These are phyloP conservation scores for Drosophila merina DNA, from an alignment of 2,888 invertebrate genomes.

Conservation along the genomic window DNA sequence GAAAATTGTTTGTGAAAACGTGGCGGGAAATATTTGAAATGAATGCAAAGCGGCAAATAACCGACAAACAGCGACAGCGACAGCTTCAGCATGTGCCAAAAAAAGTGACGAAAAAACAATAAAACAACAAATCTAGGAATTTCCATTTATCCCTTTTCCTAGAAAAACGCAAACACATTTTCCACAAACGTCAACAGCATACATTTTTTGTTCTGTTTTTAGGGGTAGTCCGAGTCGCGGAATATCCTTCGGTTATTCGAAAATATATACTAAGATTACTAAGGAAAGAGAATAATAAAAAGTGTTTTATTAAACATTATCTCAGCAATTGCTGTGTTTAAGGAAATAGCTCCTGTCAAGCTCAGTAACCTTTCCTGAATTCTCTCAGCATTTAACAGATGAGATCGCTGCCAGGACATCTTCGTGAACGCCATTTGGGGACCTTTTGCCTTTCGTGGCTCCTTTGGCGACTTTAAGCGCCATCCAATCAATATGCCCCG, in stretches of 20 bases:
- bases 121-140: neutral
- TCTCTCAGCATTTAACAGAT: slow-evolving; percentile 29
- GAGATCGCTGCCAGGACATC: slow-evolving; percentile 20
- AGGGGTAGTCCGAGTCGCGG: neutral
- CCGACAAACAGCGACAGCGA: slow-evolving; percentile 51
- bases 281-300: neutral
- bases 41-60: slow-evolving; percentile 71
- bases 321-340: neutral
- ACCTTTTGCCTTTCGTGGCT: slow-evolving; percentile 8
- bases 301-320: neutral
- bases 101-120: slow-evolving; percentile 52
- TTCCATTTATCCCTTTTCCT: neutral
- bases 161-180: neutral
- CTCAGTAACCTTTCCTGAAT: neutral
- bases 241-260: too few species aligned
- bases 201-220: neutral
- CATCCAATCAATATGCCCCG: slow-evolving; percentile 67
- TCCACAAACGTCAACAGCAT: neutral
- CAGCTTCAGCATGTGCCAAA: slow-evolving; percentile 49
- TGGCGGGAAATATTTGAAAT: slow-evolving; percentile 72
- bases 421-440: slow-evolving; percentile 16
- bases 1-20: slow-evolving; percentile 68
- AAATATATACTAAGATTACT: neutral
- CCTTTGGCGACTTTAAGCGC: slow-evolving; percentile 36
- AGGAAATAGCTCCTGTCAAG: neutral